These are phyloP conservation scores for Tridacna crocea DNA, from an alignment of 2,888 invertebrate genomes.

Conservation along the genomic window DNA sequence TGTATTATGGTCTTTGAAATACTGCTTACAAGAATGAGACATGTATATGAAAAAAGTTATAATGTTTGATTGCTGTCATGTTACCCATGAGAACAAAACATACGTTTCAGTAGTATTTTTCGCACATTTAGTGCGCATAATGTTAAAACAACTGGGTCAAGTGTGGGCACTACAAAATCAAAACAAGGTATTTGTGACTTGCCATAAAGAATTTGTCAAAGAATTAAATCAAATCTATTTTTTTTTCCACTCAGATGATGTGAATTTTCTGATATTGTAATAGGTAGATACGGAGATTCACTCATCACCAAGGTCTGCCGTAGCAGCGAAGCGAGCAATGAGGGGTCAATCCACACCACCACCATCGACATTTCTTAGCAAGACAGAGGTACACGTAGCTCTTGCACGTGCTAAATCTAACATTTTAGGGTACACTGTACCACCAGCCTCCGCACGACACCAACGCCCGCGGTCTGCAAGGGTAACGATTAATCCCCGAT, in stretches of 20 bases:
- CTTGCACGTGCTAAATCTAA: constrained; percentile 62
- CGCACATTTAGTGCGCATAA: background rate
- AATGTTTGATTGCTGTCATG: background rate
- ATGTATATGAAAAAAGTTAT: background rate
- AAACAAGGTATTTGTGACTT: constrained; percentile 18
- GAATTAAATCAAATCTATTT: too few relatives aligned
- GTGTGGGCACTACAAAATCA: constrained; percentile 54
- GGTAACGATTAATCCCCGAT: constrained; percentile 55
- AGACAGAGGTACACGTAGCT: constrained; percentile 61
- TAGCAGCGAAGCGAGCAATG: constrained; percentile 72
- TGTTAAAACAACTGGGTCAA: constrained; percentile 43
- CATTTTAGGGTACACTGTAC: constrained; percentile 50
- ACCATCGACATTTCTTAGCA: constrained; percentile 20
- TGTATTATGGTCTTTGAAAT: constrained; percentile 12
- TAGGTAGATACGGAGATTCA: constrained; percentile 76
- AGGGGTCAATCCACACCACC: constrained; percentile 64
- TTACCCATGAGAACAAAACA: constrained; percentile 69
- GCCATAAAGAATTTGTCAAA: too few relatives aligned
- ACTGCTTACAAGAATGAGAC: constrained; percentile 11
- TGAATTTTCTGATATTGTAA: constrained; percentile 57
- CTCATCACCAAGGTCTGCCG: constrained; percentile 72
- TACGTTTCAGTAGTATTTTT: background rate
- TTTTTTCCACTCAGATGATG: background rate
- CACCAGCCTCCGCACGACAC: constrained; percentile 59
- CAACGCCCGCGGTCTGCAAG: constrained; percentile 53